These are phyloP conservation scores for Balaeniceps rex DNA, from an alignment of 2,113 vertebrate genomes.

Conservation along the genomic window DNA sequence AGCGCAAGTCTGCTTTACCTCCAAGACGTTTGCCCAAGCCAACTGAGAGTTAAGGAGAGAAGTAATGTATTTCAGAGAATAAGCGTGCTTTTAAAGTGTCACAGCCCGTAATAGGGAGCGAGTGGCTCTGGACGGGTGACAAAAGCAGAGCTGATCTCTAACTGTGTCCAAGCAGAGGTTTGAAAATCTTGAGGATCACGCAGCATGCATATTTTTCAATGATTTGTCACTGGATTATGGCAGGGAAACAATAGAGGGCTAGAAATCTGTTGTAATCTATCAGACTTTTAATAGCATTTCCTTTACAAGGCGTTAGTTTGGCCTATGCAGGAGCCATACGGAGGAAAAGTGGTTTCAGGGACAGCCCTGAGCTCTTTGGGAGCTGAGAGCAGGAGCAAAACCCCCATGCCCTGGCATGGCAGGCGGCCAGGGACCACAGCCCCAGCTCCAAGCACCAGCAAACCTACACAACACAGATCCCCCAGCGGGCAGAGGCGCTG, in stretches of 20 bases:
- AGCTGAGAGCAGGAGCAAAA: neutral
- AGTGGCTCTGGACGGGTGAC: neutral
- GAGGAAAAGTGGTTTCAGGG: neutral
- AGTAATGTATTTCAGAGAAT: neutral
- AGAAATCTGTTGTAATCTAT: neutral
- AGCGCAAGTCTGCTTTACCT: neutral
- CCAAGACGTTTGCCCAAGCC: neutral
- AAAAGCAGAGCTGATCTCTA: neutral
- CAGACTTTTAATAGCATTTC: neutral
- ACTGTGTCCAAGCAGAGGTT: neutral
- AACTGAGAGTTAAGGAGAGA: neutral
- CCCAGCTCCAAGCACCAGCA: neutral
- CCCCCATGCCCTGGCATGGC: accelerated
- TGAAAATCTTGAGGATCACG: neutral
- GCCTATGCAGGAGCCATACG: neutral
- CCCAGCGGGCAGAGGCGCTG: neutral
- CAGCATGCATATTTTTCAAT: neutral
- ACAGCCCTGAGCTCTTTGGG: neutral
- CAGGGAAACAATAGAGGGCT: neutral
- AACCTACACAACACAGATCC: neutral
- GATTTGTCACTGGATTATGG: neutral
- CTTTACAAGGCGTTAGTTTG: neutral
- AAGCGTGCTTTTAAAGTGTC: neutral
- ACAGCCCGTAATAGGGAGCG: neutral
- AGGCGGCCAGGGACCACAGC: neutral